Conservation (phyloP, 2,797 vertebrate genomes). For the Jordanella pulchra region DNA sequence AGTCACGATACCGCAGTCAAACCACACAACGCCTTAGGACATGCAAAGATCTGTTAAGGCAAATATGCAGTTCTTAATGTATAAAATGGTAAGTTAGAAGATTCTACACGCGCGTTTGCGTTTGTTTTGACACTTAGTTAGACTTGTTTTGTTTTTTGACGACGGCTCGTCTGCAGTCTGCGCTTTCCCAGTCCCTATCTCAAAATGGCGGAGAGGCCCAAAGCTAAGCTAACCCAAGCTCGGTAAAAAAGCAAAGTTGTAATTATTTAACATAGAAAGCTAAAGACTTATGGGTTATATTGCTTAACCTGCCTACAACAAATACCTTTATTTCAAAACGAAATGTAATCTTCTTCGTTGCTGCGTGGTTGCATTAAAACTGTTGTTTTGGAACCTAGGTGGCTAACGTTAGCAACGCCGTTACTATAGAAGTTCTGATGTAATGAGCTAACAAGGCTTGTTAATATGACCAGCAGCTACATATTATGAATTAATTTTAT, state of each 20-base stretch:
- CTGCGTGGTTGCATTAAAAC: background rate
- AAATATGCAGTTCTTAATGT: conserved; percentile 42
- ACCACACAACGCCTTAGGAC: background rate
- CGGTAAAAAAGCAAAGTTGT: conserved; percentile 61
- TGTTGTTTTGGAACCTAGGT: conserved; percentile 55
- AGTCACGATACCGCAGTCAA: conserved; percentile 53
- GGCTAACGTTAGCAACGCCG: conserved; percentile 61
- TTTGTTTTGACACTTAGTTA: conserved; percentile 56
- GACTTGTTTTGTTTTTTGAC: conserved; percentile 73
- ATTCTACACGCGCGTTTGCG: background rate
- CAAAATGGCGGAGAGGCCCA: conserved; percentile 97
- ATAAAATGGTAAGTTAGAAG: conserved; percentile 48
- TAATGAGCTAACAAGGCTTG: conserved; percentile 50
- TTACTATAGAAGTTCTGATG: conserved; percentile 63
- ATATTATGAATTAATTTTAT: accelerated
- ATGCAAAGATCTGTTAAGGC: background rate
- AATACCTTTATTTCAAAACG: background rate
- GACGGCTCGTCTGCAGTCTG: conserved; percentile 83
- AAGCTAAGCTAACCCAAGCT: conserved; percentile 75
- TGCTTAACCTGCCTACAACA: background rate
- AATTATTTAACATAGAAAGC: conserved; percentile 24
- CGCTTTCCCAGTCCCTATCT: conserved; percentile 79
- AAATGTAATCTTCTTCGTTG: background rate
- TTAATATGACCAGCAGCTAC: conserved; percentile 5
- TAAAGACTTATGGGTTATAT: background rate